These are phyloP conservation scores for Minunthozetes semirufus DNA, from an alignment of 2,888 invertebrate genomes.

Conservation along the genomic window DNA sequence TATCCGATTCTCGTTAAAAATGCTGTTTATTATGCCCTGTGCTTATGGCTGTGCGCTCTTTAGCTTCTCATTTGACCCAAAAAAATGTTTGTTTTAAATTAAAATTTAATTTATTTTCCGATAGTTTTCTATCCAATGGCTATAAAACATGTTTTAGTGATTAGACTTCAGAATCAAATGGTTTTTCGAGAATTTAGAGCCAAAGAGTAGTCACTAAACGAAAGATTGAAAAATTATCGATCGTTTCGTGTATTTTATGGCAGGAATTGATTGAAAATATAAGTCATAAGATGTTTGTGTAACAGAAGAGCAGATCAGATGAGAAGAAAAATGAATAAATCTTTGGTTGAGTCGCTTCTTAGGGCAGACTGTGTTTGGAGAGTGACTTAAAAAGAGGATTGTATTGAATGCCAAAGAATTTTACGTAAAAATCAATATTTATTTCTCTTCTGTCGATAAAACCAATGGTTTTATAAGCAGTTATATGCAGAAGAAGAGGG, in stretches of 20 bases:
- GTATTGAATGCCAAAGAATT: too few species aligned
- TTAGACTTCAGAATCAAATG: background rate
- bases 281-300: too few species aligned
- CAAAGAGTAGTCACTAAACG: background rate
- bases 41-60: background rate
- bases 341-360: background rate
- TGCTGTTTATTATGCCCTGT: too few species aligned
- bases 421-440: constrained; percentile 3
- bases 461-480: background rate
- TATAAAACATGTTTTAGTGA: background rate
- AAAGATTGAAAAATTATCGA: background rate
- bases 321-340: constrained; percentile 1
- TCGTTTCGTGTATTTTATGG: background rate
- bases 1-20: background rate
- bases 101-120: background rate
- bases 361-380: too few species aligned
- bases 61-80: constrained; percentile 10
- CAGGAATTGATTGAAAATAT: too few species aligned
- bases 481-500: background rate
- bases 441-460: constrained; percentile 1
- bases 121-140: background rate
- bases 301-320: background rate
- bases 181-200: background rate
- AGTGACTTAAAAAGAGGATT: too few species aligned
- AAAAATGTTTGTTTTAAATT: constrained; percentile 16